Evolutionary conservation across 2,797 vertebrate species (phyloP).

Genomic region (Peromyscus nudipes): DNA sequence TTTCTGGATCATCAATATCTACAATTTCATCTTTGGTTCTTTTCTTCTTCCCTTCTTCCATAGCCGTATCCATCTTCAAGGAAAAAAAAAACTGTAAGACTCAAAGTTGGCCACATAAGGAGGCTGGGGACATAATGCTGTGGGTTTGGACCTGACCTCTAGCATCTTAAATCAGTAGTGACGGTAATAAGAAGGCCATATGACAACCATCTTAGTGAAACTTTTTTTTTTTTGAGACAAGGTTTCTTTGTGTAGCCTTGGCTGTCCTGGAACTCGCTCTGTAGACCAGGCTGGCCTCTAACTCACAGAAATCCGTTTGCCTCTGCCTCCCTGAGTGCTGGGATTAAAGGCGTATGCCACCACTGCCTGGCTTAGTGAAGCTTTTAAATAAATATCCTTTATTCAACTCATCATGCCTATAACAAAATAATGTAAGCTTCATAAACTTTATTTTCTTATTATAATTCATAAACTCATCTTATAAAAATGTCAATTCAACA

Average conservation of each 20-base stretch:
- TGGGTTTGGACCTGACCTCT: not conserved
- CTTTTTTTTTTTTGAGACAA: not conserved
- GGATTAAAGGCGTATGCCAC: not conserved
- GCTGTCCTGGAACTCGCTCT: not conserved
- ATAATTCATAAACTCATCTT: conserved; percentile 41
- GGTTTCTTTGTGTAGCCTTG: not conserved
- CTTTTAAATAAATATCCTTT: conserved; percentile 49
- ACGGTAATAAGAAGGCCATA: not conserved
- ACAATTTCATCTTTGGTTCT: conserved; percentile 98
- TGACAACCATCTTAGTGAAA: not conserved
- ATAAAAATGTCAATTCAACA: conserved; percentile 36
- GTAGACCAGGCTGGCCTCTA: not conserved
- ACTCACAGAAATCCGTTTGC: not conserved
- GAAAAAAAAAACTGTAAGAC: conserved; percentile 57
- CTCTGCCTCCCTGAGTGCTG: not conserved
- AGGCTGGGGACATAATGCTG: not conserved
- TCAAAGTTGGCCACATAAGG: conserved; percentile 39
- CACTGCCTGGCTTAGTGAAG: not conserved
- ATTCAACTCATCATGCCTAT: not conserved
- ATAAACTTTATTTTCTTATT: conserved; percentile 3
- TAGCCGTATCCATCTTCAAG: conserved; percentile 91
- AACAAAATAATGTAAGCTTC: conserved; percentile 19
- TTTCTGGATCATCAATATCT: conserved; percentile 99
- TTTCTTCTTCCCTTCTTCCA: conserved; percentile 96
- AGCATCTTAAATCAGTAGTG: not conserved